Conservation (phyloP, 2,888 invertebrate genomes). For the Harpagoxenus sublaevis region DNA sequence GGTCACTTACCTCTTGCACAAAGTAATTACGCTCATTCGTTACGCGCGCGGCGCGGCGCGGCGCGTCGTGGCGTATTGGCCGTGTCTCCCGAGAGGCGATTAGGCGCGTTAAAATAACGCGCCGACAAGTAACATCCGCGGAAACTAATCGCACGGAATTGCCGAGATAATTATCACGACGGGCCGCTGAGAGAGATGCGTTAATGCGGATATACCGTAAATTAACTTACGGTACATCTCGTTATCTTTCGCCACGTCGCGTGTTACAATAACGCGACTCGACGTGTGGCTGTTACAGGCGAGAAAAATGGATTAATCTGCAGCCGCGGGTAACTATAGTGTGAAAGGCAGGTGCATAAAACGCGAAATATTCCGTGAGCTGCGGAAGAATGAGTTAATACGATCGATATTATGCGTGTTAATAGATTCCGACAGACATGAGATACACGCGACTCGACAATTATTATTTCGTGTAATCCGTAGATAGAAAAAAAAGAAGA, state of each 20-base stretch:
- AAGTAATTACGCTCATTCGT: constrained; percentile 50
- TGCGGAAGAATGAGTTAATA: neutral
- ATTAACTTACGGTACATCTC: constrained; percentile 27
- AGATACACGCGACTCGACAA: neutral
- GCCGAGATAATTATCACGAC: constrained; percentile 21
- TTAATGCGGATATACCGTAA: constrained; percentile 24
- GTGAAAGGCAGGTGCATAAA: neutral
- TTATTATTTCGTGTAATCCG: constrained; percentile 6
- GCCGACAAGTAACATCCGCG: constrained; percentile 24
- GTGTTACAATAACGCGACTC: neutral
- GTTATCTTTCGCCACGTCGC: constrained; percentile 5
- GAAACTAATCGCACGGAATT: constrained; percentile 27
- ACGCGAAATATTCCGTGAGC: neutral
- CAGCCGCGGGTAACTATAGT: neutral
- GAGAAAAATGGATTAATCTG: neutral
- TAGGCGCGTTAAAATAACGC: constrained; percentile 6
- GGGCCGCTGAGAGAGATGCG: neutral
- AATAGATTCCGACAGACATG: neutral
- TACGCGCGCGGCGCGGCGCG: neutral
- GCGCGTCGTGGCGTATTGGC: neutral
- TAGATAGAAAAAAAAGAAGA: neutral
- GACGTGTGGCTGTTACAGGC: neutral
- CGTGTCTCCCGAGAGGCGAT: neutral
- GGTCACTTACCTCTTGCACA: constrained; percentile 63
- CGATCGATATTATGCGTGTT: neutral